Evolutionary conservation across 1,140 invertebrate genomes (phyloP).

Genomic region (Drepana arcuata): DNA sequence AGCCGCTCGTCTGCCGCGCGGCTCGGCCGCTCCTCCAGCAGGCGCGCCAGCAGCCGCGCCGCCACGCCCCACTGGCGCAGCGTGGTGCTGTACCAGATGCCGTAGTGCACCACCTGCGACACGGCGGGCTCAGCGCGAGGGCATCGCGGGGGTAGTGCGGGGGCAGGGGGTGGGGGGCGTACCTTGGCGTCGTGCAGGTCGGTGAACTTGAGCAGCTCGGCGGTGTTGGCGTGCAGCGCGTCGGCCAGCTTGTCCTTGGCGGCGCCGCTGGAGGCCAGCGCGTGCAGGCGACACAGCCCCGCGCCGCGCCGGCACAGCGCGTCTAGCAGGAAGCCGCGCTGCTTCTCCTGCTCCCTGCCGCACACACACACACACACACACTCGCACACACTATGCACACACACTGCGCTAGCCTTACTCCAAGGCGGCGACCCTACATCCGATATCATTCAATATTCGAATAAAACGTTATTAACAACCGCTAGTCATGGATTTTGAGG

Average conservation of each 20-base stretch:
- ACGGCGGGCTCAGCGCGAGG: neutral
- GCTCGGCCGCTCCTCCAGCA: conserved; percentile 84
- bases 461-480: neutral
- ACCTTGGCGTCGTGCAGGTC: conserved; percentile 87
- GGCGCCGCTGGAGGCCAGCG: conserved; percentile 40
- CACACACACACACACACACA: no score
- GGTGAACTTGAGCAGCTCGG: conserved; percentile 83
- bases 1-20: conserved; percentile 83
- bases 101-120: conserved; percentile 71
- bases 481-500: neutral
- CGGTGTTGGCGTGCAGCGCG: conserved; percentile 77
- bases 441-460: no score
- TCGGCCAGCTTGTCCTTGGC: conserved; percentile 61
- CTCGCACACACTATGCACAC: no score
- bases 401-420: no score
- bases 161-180: conserved; percentile 9
- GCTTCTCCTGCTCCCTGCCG: conserved; percentile 84
- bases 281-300: conserved; percentile 78
- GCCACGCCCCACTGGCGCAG: conserved; percentile 86
- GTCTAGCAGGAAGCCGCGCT: conserved; percentile 83
- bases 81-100: conserved; percentile 85
- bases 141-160: neutral
- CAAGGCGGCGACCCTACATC: no score
- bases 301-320: conserved; percentile 83
- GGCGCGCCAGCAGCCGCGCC: conserved; percentile 82